phyloP scores from a whole-genome alignment of 2,113 vertebrate species.

The Gasterosteus nipponicus region DNA sequence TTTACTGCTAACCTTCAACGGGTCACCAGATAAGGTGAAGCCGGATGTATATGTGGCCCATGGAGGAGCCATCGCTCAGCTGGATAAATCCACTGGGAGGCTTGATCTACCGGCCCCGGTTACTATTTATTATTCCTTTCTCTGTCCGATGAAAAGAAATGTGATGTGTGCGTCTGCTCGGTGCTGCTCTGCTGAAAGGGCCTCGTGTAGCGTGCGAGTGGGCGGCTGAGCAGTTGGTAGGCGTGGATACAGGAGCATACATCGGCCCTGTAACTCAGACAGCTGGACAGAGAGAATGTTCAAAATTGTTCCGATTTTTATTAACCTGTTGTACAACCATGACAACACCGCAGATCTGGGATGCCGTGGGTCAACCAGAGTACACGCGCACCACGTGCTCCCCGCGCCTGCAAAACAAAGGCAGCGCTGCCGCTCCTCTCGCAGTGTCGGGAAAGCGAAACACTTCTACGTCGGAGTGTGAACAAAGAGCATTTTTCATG shows the following conservation, averaged over 20 bases:
- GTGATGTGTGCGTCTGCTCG: constrained; percentile 22
- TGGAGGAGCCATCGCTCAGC: constrained; percentile 58
- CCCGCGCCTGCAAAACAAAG: constrained; percentile 49
- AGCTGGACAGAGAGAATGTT: background rate
- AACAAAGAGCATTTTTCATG: constrained; percentile 43
- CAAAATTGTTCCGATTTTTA: background rate
- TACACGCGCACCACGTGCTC: constrained; percentile 49
- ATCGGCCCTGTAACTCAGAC: background rate
- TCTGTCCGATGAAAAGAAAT: constrained; percentile 53
- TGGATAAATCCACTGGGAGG: constrained; percentile 61
- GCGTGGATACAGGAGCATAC: background rate
- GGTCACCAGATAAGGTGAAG: constrained; percentile 56
- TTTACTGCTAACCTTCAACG: constrained; percentile 62
- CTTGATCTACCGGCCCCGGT: constrained; percentile 33
- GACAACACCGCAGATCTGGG: constrained; percentile 35
- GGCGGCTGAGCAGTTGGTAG: background rate
- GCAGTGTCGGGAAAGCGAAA: constrained; percentile 1
- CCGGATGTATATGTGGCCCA: constrained; percentile 56
- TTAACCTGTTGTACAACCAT: background rate
- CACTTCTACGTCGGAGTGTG: constrained; percentile 1
- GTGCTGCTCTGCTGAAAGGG: background rate
- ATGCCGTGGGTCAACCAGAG: constrained; percentile 52
- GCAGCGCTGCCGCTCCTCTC: constrained; percentile 27
- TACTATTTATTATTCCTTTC: constrained; percentile 58
- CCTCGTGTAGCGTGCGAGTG: background rate